Conservation (phyloP, 2,888 invertebrate species). For the Odontocolon sp. region DNA sequence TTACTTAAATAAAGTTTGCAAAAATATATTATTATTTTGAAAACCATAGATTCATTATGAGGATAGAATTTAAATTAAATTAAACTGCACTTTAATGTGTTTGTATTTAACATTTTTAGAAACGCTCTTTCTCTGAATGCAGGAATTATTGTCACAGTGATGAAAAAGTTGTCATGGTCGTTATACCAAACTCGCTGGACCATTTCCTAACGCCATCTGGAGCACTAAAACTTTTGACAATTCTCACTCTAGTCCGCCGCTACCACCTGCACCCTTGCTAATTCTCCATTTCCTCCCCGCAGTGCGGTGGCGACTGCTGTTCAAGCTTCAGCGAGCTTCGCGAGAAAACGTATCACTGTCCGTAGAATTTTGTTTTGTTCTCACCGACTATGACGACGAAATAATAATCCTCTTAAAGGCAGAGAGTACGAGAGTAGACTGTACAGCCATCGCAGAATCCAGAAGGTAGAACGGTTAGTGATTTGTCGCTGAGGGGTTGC, state of each 20-base stretch:
- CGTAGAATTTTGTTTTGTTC: conserved; percentile 27
- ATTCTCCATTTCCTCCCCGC: conserved; percentile 49
- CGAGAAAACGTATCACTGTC: conserved; percentile 40
- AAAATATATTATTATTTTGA: too few species aligned
- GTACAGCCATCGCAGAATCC: too few species aligned
- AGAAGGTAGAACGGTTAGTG: too few species aligned
- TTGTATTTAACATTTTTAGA: too few species aligned
- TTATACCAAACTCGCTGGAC: neutral
- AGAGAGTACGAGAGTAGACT: conserved; percentile 39
- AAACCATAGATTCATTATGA: too few species aligned
- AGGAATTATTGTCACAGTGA: neutral
- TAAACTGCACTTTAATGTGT: too few species aligned
- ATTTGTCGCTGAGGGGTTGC: conserved; percentile 50
- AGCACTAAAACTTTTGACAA: conserved; percentile 40
- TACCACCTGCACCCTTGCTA: conserved; percentile 43
- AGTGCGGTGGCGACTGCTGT: conserved; percentile 13
- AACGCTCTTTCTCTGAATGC: too few species aligned
- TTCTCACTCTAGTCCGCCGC: conserved; percentile 21
- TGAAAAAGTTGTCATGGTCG: conserved; percentile 13
- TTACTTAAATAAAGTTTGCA: too few species aligned
- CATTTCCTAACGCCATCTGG: conserved; percentile 48
- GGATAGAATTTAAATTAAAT: too few species aligned
- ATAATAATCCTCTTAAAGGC: conserved; percentile 70
- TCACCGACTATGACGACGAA: conserved; percentile 34
- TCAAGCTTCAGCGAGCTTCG: conserved; percentile 4